A percentile compares a stretch with the other conserved stretches of the same genome.
Evolutionary conservation across 2,113 vertebrate genomes (phyloP).

Genomic region (Tragulus kanchil): DNA sequence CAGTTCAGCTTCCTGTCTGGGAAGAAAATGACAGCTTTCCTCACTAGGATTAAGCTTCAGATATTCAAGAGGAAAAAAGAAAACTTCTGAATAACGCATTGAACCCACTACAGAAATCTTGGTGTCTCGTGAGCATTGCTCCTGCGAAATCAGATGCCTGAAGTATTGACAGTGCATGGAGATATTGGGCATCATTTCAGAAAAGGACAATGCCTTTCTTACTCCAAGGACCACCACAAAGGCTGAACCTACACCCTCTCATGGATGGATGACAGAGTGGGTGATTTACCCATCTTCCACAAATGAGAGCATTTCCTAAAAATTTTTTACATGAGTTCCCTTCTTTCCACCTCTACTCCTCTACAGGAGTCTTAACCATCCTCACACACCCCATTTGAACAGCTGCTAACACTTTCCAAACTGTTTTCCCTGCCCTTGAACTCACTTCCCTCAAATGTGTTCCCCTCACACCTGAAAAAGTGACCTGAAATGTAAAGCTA

Average conservation of each 20-base stretch:
- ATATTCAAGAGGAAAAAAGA: slow-evolving; percentile 73
- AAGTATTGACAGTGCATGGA: slow-evolving; percentile 33
- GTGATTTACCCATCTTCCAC: neutral
- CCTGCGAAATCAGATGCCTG: slow-evolving; percentile 21
- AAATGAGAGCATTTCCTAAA: neutral
- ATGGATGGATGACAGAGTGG: neutral
- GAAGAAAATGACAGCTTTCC: slow-evolving; percentile 83
- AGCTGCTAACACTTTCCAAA: neutral
- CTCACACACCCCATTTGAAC: neutral
- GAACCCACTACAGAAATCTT: slow-evolving; percentile 58
- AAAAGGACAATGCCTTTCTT: neutral
- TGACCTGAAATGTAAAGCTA: neutral
- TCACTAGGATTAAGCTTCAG: slow-evolving; percentile 80
- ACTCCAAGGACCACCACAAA: neutral
- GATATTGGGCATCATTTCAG: neutral
- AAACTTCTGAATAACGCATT: slow-evolving; percentile 54
- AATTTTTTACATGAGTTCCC: neutral
- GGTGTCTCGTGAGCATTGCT: slow-evolving; percentile 19
- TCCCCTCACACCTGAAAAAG: neutral
- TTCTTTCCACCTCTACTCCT: neutral
- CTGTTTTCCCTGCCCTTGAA: neutral
- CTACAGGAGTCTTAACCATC: neutral
- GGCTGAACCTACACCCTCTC: neutral
- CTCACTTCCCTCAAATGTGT: neutral
- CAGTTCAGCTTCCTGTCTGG: slow-evolving; percentile 78